Evolutionary conservation across 53 echinoderm and acorn worm species (phyloP).

Genomic region (Mesocentrotus franciscanus): DNA sequence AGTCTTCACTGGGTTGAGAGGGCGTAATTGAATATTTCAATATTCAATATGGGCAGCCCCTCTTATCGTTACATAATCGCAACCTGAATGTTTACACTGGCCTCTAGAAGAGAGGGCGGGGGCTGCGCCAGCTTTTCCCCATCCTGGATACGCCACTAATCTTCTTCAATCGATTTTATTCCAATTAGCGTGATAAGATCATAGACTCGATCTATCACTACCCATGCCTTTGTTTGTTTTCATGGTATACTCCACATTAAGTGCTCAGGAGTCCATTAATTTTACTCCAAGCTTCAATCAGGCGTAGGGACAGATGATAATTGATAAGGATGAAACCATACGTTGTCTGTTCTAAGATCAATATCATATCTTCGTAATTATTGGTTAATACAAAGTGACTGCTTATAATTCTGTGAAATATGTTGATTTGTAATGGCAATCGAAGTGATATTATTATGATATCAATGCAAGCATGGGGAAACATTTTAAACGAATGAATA

Average conservation of each 20-base stretch:
- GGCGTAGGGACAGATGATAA: background rate
- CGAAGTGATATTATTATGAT: too few species aligned
- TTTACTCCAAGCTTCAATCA: too few species aligned
- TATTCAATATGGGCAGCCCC: too few species aligned
- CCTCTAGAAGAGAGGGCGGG: too few species aligned
- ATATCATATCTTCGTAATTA: background rate
- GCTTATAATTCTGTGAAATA: background rate
- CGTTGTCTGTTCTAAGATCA: background rate
- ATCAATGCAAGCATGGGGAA: background rate
- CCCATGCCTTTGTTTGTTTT: background rate
- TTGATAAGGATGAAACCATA: background rate
- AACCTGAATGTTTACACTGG: too few species aligned
- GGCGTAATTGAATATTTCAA: too few species aligned
- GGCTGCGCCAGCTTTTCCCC: background rate
- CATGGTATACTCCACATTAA: background rate
- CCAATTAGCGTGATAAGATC: background rate
- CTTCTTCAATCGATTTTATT: constrained; percentile 12
- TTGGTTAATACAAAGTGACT: background rate
- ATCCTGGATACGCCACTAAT: background rate
- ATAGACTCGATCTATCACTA: background rate
- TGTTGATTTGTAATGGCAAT: too few species aligned
- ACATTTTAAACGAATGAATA: background rate
- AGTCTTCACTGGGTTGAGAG: too few species aligned
- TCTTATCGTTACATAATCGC: too few species aligned
- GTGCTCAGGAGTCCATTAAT: background rate